These are phyloP conservation scores for Caenorhabditis angaria DNA, from an alignment of 2,888 invertebrate species.

Conservation along the genomic window DNA sequence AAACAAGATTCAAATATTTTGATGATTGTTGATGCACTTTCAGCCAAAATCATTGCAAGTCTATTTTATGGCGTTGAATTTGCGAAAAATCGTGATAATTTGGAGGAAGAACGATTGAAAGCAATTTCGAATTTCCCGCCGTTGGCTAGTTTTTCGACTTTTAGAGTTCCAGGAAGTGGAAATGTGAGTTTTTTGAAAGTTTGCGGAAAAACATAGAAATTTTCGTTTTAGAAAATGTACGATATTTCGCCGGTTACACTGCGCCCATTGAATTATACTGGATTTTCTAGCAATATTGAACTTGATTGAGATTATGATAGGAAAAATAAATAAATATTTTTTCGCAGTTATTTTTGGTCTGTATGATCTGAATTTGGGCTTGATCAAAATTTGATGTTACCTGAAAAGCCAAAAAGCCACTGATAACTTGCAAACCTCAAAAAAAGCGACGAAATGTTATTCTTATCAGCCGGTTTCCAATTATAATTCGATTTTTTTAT, in stretches of 20 bases:
- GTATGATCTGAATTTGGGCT: too few relatives aligned
- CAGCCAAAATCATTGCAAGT: constrained; percentile 29
- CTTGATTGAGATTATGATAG: background rate
- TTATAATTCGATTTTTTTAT: too few relatives aligned
- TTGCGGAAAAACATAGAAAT: too few relatives aligned
- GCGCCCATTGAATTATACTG: background rate
- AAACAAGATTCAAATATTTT: constrained; percentile 17
- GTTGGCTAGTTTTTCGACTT: constrained; percentile 9
- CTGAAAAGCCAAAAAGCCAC: too few relatives aligned
- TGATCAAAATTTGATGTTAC: too few relatives aligned
- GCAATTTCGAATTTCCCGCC: constrained; percentile 23
- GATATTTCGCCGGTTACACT: background rate
- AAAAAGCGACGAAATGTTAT: too few relatives aligned
- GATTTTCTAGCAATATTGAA: background rate
- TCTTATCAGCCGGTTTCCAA: too few relatives aligned
- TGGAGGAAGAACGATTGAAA: constrained; percentile 14
- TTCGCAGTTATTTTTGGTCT: too few relatives aligned
- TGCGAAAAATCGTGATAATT: constrained; percentile 10
- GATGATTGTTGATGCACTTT: constrained; percentile 32
- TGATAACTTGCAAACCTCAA: too few relatives aligned
- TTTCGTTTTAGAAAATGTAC: background rate
- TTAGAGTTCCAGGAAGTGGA: background rate
- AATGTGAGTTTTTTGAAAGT: background rate
- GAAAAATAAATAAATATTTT: too few relatives aligned
- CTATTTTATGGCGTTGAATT: constrained; percentile 22